phyloP scores from a whole-genome alignment of 2,797 vertebrate species.

The Phalloptychus januarius region DNA sequence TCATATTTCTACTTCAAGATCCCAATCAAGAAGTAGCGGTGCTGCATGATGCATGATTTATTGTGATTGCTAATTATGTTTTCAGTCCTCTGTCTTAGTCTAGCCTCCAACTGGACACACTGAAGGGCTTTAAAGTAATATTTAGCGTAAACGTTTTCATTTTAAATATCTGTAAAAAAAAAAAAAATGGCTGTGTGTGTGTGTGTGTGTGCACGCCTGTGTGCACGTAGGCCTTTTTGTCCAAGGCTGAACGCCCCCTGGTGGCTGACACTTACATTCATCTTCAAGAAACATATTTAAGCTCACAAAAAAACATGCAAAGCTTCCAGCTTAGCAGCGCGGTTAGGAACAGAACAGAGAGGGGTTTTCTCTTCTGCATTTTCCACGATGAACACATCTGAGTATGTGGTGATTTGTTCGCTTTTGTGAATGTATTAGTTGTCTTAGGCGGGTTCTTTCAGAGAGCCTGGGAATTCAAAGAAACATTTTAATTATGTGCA shows the following conservation, averaged over 20 bases:
- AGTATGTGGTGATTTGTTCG: not conserved
- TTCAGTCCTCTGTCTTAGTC: not conserved
- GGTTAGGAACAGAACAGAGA: slow-evolving; percentile 1
- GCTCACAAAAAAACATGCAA: not conserved
- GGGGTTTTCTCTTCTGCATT: not conserved
- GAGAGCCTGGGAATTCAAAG: not conserved
- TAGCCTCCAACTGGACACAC: not conserved
- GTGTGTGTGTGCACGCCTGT: not conserved
- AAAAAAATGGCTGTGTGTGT: not conserved
- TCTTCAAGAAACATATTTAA: not conserved
- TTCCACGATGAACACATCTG: not conserved
- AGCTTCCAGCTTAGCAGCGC: not conserved
- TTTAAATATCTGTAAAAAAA: not conserved
- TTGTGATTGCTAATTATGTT: not conserved
- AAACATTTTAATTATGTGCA: slow-evolving; percentile 6
- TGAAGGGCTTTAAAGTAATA: not conserved
- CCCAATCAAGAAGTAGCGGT: slow-evolving; percentile 3
- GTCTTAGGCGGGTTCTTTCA: not conserved
- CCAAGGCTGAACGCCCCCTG: slow-evolving; percentile 72
- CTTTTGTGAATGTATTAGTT: not conserved
- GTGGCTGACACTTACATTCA: slow-evolving; percentile 55
- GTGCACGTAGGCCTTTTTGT: not conserved
- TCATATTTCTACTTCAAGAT: slow-evolving; percentile 38
- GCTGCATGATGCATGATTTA: not conserved
- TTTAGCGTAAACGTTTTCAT: not conserved